A percentile compares a stretch with the other conserved stretches of the same genome.
Evolutionary conservation across 2,888 invertebrate species (phyloP).

Genomic region (Junonia oenone): DNA sequence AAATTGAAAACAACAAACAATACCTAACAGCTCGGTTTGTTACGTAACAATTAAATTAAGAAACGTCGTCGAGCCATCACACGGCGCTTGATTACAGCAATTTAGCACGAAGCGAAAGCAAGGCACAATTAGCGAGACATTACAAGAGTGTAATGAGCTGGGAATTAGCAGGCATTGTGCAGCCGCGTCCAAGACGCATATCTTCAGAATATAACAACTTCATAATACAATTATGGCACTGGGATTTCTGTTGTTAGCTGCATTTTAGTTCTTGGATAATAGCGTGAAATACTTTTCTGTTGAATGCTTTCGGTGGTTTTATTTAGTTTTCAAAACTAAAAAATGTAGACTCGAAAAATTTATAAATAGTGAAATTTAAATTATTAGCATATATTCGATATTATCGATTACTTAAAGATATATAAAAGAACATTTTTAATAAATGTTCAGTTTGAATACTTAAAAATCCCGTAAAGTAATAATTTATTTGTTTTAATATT

Average conservation of each 20-base stretch:
- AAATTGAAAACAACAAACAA: not conserved
- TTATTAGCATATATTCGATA: too few species aligned
- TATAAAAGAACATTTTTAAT: too few species aligned
- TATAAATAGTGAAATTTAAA: too few species aligned
- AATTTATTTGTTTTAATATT: too few species aligned
- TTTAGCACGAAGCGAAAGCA: slow-evolving; percentile 8
- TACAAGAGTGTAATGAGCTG: slow-evolving; percentile 52
- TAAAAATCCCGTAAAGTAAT: too few species aligned
- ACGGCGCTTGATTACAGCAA: slow-evolving; percentile 15
- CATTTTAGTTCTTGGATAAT: not conserved
- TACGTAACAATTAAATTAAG: slow-evolving; percentile 8
- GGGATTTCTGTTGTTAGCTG: not conserved
- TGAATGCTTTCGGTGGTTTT: too few species aligned
- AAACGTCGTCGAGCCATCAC: slow-evolving; percentile 8
- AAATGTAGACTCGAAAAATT: too few species aligned
- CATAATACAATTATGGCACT: not conserved
- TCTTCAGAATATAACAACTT: not conserved
- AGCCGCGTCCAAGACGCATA: slow-evolving; percentile 12
- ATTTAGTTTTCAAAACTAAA: too few species aligned
- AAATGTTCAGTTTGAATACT: too few species aligned
- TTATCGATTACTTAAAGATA: too few species aligned
- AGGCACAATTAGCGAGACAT: slow-evolving; percentile 45
- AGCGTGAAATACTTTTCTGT: too few species aligned
- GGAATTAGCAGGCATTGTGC: slow-evolving; percentile 52
- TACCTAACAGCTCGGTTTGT: not conserved